Percentiles rank a stretch among this genome's conserved stretches.
Conservation (phyloP, 2,113 vertebrate genomes). For the Tamias sibiricus region DNA sequence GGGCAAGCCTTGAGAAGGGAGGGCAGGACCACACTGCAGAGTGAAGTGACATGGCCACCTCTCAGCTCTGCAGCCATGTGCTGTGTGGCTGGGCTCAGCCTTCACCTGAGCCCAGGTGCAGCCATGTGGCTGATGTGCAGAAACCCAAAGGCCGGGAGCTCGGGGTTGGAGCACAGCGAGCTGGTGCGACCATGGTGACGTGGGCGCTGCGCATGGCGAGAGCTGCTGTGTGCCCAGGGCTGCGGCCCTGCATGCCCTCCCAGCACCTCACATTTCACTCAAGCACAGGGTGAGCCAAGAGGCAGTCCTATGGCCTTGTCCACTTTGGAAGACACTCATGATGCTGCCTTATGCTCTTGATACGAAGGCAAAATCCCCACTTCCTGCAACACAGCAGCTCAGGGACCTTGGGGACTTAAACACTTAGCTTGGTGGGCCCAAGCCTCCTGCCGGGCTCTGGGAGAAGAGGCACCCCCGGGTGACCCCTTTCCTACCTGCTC, state of each 20-base stretch:
- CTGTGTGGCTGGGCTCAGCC: not conserved
- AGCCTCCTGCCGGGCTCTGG: not conserved
- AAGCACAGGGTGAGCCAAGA: accelerated
- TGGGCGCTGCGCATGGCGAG: not conserved
- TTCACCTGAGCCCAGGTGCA: not conserved
- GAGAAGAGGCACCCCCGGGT: not conserved
- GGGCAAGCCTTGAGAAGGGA: constrained; percentile 81
- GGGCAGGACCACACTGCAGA: constrained; percentile 65
- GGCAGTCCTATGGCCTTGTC: not conserved
- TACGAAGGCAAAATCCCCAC: not conserved
- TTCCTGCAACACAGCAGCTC: not conserved
- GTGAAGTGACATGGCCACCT: constrained; percentile 72
- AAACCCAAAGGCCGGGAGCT: not conserved
- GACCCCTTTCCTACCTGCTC: no score
- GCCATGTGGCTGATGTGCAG: not conserved
- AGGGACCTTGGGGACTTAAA: not conserved
- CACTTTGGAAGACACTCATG: accelerated
- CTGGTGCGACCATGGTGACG: not conserved
- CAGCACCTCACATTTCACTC: accelerated
- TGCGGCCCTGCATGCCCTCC: not conserved
- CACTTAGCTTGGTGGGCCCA: not conserved
- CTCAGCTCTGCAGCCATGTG: constrained; percentile 77
- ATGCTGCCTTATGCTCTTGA: not conserved
- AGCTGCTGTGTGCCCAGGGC: not conserved
- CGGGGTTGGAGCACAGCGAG: not conserved